A percentile compares a stretch with the other conserved stretches of the same genome.
phyloP scores from a whole-genome alignment of 2,888 invertebrate species.

The Cephus pulcher region DNA sequence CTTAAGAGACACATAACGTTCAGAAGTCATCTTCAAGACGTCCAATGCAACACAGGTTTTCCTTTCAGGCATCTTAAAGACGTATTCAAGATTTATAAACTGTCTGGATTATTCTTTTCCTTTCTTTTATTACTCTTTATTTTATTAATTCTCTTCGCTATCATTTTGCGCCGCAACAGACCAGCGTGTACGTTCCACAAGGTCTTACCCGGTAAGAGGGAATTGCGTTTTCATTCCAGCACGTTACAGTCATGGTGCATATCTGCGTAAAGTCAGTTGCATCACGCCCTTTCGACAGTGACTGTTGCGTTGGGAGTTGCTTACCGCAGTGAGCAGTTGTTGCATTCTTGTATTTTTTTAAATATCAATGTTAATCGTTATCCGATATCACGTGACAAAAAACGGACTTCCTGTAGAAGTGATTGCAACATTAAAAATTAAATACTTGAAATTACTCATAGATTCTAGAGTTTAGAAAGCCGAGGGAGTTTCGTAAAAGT shows the following conservation, averaged over 20 bases:
- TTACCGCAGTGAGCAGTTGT: neutral
- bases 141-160: neutral
- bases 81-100: neutral
- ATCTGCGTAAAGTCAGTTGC: constrained; percentile 43
- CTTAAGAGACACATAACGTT: neutral
- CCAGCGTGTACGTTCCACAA: constrained; percentile 23
- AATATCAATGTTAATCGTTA: neutral
- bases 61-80: neutral
- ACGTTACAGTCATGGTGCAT: constrained; percentile 32
- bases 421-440: neutral
- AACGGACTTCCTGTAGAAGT: neutral
- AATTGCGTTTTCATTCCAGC: constrained; percentile 32
- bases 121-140: no score
- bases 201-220: constrained; percentile 41
- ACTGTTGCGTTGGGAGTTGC: constrained; percentile 17
- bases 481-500: neutral
- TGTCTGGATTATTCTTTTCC: neutral
- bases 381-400: neutral
- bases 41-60: neutral
- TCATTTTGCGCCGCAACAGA: neutral
- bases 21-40: neutral
- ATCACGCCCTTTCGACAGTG: constrained; percentile 40
- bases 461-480: neutral
- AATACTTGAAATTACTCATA: neutral
- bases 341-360: neutral